A percentile compares a stretch with the other conserved stretches of the same genome.
These are phyloP conservation scores for Chionis minor DNA, from an alignment of 2,113 vertebrate genomes.

Conservation along the genomic window DNA sequence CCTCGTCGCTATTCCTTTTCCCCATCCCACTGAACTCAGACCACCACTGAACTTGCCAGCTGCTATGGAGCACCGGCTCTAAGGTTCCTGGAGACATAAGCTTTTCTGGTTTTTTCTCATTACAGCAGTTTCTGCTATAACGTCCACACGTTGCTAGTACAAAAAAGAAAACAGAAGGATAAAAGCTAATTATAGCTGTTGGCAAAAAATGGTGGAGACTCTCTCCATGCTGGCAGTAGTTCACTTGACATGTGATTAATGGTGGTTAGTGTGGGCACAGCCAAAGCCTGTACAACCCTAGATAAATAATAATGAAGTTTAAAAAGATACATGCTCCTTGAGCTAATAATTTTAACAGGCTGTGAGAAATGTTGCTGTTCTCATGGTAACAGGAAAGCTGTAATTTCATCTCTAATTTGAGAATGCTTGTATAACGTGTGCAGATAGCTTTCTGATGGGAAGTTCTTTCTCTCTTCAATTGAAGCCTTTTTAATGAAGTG, in stretches of 20 bases:
- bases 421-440: background rate
- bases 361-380: slow-evolving; percentile 64
- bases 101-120: background rate
- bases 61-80: background rate
- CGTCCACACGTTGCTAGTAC: background rate
- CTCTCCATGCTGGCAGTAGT: background rate
- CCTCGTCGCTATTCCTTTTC: background rate
- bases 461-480: slow-evolving; percentile 38
- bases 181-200: slow-evolving; percentile 11
- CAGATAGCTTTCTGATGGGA: slow-evolving; percentile 41
- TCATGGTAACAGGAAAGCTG: slow-evolving; percentile 73
- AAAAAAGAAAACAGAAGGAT: background rate
- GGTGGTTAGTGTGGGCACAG: slow-evolving; percentile 14
- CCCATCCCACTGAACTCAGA: background rate
- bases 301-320: slow-evolving; percentile 67
- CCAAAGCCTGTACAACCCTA: slow-evolving; percentile 18
- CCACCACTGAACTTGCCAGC: background rate
- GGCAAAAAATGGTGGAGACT: background rate
- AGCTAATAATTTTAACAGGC: slow-evolving; percentile 72
- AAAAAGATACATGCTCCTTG: slow-evolving; percentile 60
- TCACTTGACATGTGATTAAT: slow-evolving; percentile 52
- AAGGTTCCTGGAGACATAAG: background rate
- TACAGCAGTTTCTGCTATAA: background rate
- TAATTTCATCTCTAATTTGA: slow-evolving; percentile 59
- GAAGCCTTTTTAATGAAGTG: slow-evolving; percentile 54